Evolutionary conservation across 2,888 invertebrate genomes (phyloP), one percentile per base, ranked within the genome.

Genomic region (Caenorhabditis doughertyi): DNA sequence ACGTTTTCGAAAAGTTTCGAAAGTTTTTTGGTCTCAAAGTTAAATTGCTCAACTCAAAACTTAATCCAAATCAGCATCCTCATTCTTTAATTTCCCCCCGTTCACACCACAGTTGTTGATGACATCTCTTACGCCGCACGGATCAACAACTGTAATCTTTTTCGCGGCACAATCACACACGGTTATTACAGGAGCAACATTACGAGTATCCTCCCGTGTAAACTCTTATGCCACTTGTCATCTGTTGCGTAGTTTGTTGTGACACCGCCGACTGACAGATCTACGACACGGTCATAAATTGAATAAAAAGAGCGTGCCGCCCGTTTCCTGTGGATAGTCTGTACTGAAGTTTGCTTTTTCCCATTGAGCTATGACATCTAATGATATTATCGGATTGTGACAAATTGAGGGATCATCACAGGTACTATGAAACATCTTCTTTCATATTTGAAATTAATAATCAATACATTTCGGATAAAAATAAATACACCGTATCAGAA

Each of bases 151-250:
- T 51, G 65, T 65, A 65, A 51, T 65, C 65, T 35, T 62, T 44
- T 53, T 35, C 7, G 62, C 72, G 72, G 72, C 72, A 47, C n/a
- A n/a, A n/a, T n/a, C n/a, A n/a, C n/a, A 9, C 35, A 71, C 72
- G 62, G 72, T 73, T 73, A 73, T 64, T 64, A 64, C 72, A 73
- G 47, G 64, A 47, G 65, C 65, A 65, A 65, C 23, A 65, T 65
- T 49, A 65, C 51, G 51, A 65, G 65, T 42, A 11, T 39, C 18
- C 21, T 39, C 60, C 35, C 21, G 49, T 64, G 64, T 49, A 65
- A 65, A 65, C 49, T 51, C 32, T 23, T 49, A 2, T 55, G 16
- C 29, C 55, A 55, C 55, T 55, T 55, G 49, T 65, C 65, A 49
- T 44, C n/a, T 21, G 51, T 65, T 65, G 51, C 65, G 65, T 51